Conservation (phyloP, 2,888 invertebrate genomes). For the Paralinhomoeus sp. region DNA sequence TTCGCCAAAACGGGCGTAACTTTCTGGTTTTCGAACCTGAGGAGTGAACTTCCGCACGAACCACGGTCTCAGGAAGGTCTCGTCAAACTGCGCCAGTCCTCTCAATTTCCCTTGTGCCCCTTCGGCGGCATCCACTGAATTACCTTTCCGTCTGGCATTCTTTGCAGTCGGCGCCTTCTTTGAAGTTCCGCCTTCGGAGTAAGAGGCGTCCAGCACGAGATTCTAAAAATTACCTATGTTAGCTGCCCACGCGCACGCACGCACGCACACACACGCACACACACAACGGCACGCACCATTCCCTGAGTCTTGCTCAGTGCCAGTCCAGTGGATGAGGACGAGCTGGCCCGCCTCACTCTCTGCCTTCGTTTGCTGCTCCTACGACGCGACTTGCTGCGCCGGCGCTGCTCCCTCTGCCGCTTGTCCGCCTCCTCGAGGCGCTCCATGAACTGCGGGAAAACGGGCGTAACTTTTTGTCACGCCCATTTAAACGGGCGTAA, state of each 20-base stretch:
- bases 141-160: conserved; percentile 53
- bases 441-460: background rate
- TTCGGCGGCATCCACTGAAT: conserved; percentile 52
- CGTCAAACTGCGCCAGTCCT: conserved; percentile 71
- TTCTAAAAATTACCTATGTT: too few relatives aligned
- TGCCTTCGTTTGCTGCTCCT: background rate
- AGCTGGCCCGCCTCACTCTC: background rate
- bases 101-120: conserved; percentile 26
- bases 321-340: background rate
- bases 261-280: too few relatives aligned
- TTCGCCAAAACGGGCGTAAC: too few relatives aligned
- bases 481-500: conserved; percentile 9
- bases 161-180: conserved; percentile 45
- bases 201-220: conserved; percentile 60
- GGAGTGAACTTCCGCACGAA: conserved; percentile 85
- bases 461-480: too few relatives aligned
- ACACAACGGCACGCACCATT: conserved; percentile 42
- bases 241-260: too few relatives aligned
- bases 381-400: background rate
- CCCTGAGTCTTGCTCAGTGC: conserved; percentile 85
- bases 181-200: conserved; percentile 1
- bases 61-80: conserved; percentile 80
- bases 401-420: background rate
- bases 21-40: conserved; percentile 37
- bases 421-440: background rate